Evolutionary conservation across 2,888 invertebrate genomes (phyloP).

Genomic region (Eupeodes luniger): DNA sequence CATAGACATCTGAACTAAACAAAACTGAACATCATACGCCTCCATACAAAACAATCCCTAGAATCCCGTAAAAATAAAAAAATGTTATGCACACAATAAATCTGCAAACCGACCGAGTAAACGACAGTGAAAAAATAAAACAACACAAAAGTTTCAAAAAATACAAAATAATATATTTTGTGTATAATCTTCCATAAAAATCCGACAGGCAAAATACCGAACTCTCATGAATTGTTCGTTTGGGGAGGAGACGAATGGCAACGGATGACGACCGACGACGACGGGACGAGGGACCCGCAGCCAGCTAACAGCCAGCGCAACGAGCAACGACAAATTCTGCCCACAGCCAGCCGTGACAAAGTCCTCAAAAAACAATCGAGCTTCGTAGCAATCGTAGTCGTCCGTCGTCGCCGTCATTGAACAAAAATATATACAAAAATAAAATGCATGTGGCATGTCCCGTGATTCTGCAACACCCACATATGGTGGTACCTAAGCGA

Average conservation of each 20-base stretch:
- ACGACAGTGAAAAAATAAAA: constrained; percentile 45
- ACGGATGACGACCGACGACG: not conserved
- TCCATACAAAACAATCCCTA: constrained; percentile 37
- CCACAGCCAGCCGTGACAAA: constrained; percentile 44
- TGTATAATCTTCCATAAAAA: constrained; percentile 64
- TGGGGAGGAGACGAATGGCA: not conserved
- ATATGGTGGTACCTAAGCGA: constrained; percentile 35
- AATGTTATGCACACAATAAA: constrained; percentile 66
- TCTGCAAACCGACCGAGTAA: constrained; percentile 45
- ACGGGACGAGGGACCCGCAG: not conserved
- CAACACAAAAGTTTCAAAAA: constrained; percentile 16
- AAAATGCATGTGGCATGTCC: constrained; percentile 72
- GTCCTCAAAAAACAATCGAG: constrained; percentile 40
- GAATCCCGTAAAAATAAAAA: constrained; percentile 53
- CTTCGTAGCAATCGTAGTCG: constrained; percentile 8
- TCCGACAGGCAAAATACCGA: constrained; percentile 57
- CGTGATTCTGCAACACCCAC: constrained; percentile 70
- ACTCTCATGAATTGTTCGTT: constrained; percentile 47
- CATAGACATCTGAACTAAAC: not conserved
- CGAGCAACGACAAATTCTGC: constrained; percentile 41
- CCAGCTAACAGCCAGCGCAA: constrained; percentile 37
- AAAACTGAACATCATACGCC: constrained; percentile 12
- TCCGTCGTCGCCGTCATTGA: constrained; percentile 4
- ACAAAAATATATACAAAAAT: constrained; percentile 31
- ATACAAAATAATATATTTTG: constrained; percentile 39